Evolutionary conservation across 2,888 invertebrate genomes (phyloP), one percentile per base, ranked within the genome.

Genomic region (Schizaphis graminum): DNA sequence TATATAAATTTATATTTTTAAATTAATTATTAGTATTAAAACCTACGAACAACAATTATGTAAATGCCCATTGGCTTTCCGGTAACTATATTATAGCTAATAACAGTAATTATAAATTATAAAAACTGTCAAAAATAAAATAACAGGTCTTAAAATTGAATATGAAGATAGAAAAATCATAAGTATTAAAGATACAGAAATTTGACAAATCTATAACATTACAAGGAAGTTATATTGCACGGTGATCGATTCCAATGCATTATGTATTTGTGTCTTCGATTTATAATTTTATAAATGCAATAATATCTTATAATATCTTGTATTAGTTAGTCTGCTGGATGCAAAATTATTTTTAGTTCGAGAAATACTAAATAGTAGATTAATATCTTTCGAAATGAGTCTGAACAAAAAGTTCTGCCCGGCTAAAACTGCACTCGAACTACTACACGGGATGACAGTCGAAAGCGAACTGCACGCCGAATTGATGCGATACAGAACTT

Each of bases 401-500:
- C 28, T 35, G 53, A 56, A 26, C 35, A 4, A 49, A 88, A 88
- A 88, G 53, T 88, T 88, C 24, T 24, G 21, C 24, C 87, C 35
- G 24, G 11, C 44, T 44, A 26, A 35, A 77, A 77, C 35, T 77
- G 77, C 77, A 77, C 35, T 77, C 77, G 21, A 8, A n/a, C n/a
- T 35, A 67, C 16, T 16, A 67, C 67, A 67, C 13, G 16, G 67
- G n/a, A 67, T 35, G 67, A 67, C 67, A n/a, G 47, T 86, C 28
- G 16, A 85, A 53, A 21, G 87, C 87, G 49, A 87, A 87, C 67
- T 16, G 67, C 67, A 67, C 87, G 16, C 87, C n/a, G 87, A n/a
- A 88, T 49, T 41, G 88, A 88, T 56, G 35, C 53, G 13, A 35
- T 10, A 26, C 24, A 56, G 56, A 88, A 88, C 88, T 56, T 88